Evolutionary conservation across 2,888 invertebrate genomes (phyloP).

Genomic region (Sturmia bella): DNA sequence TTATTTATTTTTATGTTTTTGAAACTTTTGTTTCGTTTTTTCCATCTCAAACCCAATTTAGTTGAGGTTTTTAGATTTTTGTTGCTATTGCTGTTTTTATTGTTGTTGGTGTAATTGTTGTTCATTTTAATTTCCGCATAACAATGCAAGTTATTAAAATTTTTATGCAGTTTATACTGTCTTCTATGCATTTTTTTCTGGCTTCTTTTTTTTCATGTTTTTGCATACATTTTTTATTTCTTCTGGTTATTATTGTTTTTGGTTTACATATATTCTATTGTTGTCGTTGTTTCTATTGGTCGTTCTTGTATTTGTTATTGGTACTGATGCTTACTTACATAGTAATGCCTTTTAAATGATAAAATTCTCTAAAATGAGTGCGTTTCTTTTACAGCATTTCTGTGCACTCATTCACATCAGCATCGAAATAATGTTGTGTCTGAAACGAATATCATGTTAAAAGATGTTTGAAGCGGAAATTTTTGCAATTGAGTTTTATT

Average conservation of each 20-base stretch:
- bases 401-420: slow-evolving; percentile 1
- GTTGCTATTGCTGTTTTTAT: slow-evolving; percentile 11
- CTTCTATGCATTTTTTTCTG: slow-evolving; percentile 19
- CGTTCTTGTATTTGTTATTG: slow-evolving; percentile 43
- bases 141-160: slow-evolving; percentile 71
- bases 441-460: neutral
- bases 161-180: slow-evolving; percentile 64
- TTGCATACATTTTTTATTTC: slow-evolving; percentile 53
- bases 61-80: slow-evolving; percentile 26
- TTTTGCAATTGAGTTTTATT: too few relatives aligned
- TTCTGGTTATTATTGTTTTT: slow-evolving; percentile 62
- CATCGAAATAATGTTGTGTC: neutral
- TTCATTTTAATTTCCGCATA: slow-evolving; percentile 68
- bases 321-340: slow-evolving; percentile 53
- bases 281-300: slow-evolving; percentile 43
- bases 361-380: slow-evolving; percentile 63
- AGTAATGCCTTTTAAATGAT: slow-evolving; percentile 61
- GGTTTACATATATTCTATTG: slow-evolving; percentile 54
- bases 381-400: slow-evolving; percentile 21
- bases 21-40: slow-evolving; percentile 5
- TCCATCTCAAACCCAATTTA: slow-evolving; percentile 52
- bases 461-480: neutral
- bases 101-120: slow-evolving; percentile 44
- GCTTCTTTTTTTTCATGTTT: slow-evolving; percentile 6
- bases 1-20: slow-evolving; percentile 33